Evolutionary conservation across 2,797 vertebrate species (phyloP).

Genomic region (Pantherophis vulpinus): DNA sequence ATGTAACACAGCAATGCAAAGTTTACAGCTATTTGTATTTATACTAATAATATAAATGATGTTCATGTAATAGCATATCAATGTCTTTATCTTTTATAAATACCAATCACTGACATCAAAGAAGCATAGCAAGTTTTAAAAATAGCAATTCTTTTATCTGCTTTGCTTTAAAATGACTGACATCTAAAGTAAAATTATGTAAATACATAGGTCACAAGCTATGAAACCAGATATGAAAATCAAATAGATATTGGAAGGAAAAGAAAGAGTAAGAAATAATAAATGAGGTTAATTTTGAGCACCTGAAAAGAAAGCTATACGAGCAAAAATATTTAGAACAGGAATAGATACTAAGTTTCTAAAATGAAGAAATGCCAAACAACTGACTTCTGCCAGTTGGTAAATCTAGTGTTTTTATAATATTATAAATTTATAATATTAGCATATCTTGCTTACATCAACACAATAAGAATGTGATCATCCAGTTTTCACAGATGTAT

Average conservation of each 20-base stretch:
- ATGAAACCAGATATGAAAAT: not conserved
- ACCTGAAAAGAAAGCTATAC: constrained; percentile 39
- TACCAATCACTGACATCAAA: not conserved
- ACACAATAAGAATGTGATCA: constrained; percentile 60
- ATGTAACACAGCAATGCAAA: not conserved
- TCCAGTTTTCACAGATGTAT: constrained; percentile 64
- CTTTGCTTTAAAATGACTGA: not conserved
- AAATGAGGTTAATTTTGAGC: constrained; percentile 30
- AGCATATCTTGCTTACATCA: constrained; percentile 16
- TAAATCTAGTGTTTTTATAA: not conserved
- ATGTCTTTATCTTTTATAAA: not conserved
- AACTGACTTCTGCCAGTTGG: constrained; percentile 33
- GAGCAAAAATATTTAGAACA: constrained; percentile 62
- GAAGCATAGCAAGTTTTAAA: not conserved
- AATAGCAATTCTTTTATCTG: not conserved
- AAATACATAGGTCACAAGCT: not conserved
- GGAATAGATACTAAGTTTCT: constrained; percentile 54
- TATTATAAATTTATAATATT: constrained; percentile 33
- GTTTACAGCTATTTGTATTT: not conserved
- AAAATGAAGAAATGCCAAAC: constrained; percentile 57
- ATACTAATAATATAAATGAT: not conserved
- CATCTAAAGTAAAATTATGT: not conserved
- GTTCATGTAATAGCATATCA: not conserved
- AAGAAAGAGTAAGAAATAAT: not conserved
- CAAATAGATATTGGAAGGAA: not conserved